Base-by-base conservation (phyloP, 2,113 vertebrate genomes). In the Tyto alba region DNA sequence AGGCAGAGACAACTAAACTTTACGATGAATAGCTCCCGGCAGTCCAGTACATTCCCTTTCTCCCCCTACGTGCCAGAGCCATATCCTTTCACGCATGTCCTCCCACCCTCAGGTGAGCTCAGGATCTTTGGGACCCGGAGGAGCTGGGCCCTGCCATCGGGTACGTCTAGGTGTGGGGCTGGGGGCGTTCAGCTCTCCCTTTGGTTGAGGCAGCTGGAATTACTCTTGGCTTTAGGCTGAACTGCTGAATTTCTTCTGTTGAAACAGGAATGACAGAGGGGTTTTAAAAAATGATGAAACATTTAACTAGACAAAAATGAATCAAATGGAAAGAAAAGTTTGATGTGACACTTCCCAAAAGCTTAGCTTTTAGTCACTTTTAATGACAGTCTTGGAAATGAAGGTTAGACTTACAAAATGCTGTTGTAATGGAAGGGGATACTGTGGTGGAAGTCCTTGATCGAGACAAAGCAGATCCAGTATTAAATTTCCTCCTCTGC, bases 1-100 rank as follows among this genome's bases (percentile, higher is more conserved):
- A 96, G 86, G 88, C 76, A 93, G 84, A 92, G 91, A 83, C 92
- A 84, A 89, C 91, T 66, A 94, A 96, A 96, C 83, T 95, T 96
- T 88, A 81, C 8, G 1, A 91, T 30, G 73, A 90, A 92, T 74
- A 41, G 88, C 80, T 94, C 84, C 84, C 3, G 1, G 77, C 77
- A 89, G 81, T 3, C 45, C 81, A 20, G 30, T 29, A 56, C 84
- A 32, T 91, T 92, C 69, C 63, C 45, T 34, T 38, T 53, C 62
- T 68, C 12, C 26, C 55, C 32, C 29, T 38, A 4, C 38, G 5
- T 3, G 2, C 57, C 52, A 45, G 56, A 56, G 34, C 34, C 50
- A 3, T 17, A 3, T 4, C 59, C 50, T 36, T 41, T 16, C 66
- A 25, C 9, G 47, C 25, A 1, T 7, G 17, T 50, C 69, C 34